Base-by-base conservation (phyloP, 2,888 invertebrate species). In the Drosophila tanythrix region DNA sequence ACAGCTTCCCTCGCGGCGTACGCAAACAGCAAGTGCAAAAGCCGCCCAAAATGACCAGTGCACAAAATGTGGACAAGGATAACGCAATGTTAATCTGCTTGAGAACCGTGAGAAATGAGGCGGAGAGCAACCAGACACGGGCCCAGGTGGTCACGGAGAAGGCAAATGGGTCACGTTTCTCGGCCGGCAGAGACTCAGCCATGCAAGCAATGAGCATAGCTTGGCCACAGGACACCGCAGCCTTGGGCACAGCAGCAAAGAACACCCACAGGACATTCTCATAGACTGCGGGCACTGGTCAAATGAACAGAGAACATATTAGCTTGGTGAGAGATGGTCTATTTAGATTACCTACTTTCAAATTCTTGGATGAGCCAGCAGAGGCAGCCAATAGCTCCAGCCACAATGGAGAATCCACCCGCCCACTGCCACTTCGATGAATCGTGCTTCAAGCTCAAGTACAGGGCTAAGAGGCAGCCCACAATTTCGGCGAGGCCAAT, bases 141-240 rank as follows among this genome's bases (percentile, higher is more conserved):
- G 93, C 92, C 91, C 91, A 93, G 7, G 93, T 93, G 40, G 92
- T 82, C 38, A 90, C 92, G 0, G 93, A 93, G 69, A 93, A 93
- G 61, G 88, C 82, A 57, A 92, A 92, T 2, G 92, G 89, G 35
- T 73, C 81, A 21, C 89, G 89, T 60, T 93, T 92, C 56, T 90
- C 81, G 1, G 73, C 31, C 40, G 93, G 91, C 83, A 93, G 89
- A 8, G 93, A 74, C 65, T 93, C 93, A 7, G 82, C 82, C 77
- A 93, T 90, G 72, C 92, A 93, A 52, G 92, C 92, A 27, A 91
- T 72, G 13, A 93, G 76, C 90, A 93, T 91, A 31, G 93, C 92
- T 70, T 93, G 92, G 40, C 92, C 92, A 46, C 93, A 90, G 21
- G 93, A 92, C 10, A 93, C 92, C 6, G 91, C 92, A 2, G 91